Evolutionary conservation across 2,113 vertebrate genomes (phyloP).

Genomic region (Echinops telfairi): DNA sequence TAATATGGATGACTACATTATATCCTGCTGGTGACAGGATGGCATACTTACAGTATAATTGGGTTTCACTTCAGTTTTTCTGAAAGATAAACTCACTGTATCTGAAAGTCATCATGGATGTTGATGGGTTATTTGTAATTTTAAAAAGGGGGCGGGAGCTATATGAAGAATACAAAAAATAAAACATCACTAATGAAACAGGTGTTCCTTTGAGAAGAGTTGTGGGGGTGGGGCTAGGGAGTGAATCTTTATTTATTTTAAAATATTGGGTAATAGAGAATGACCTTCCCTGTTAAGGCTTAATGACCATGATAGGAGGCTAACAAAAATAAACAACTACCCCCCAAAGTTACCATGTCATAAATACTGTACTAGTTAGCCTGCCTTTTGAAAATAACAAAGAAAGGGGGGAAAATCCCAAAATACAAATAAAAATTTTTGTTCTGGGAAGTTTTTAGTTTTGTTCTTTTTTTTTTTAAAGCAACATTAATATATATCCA

Average conservation of each 20-base stretch:
- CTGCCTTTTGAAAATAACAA: conserved; percentile 49
- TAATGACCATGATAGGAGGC: conserved; percentile 2
- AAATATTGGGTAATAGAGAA: conserved; percentile 65
- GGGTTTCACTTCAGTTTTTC: conserved; percentile 8
- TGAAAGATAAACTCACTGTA: conserved; percentile 52
- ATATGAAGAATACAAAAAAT: conserved; percentile 67
- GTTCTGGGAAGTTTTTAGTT: neutral
- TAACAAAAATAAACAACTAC: conserved; percentile 68
- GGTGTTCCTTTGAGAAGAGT: conserved; percentile 60
- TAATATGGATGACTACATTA: neutral
- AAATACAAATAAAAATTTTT: neutral
- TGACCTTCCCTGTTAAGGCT: conserved; percentile 50
- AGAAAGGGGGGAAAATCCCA: neutral
- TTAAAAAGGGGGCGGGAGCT: conserved; percentile 26
- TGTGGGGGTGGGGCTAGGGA: conserved; percentile 46
- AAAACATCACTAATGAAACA: conserved; percentile 74
- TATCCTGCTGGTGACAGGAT: neutral
- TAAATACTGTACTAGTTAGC: conserved; percentile 20
- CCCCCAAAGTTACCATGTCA: neutral
- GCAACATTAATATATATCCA: neutral
- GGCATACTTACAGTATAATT: neutral
- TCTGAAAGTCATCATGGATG: conserved; percentile 37
- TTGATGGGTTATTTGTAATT: conserved; percentile 61
- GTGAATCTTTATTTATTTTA: conserved; percentile 60
- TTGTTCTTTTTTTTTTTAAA: conserved; percentile 11